These are phyloP conservation scores for Ephestia elutella DNA, from an alignment of 1,140 invertebrate species.

Conservation along the genomic window DNA sequence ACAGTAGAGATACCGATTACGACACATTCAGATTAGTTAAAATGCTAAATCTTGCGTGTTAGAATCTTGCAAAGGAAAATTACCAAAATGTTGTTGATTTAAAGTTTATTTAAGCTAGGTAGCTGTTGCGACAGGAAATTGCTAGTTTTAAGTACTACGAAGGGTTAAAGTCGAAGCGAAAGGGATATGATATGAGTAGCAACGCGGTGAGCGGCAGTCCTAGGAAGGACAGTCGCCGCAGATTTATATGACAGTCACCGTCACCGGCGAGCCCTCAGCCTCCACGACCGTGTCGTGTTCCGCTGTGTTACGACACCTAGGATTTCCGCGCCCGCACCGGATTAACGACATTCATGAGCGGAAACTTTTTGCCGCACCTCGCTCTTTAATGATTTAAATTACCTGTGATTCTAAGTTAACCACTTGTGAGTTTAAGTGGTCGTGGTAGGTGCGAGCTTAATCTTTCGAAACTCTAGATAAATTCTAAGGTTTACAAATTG, in stretches of 20 bases:
- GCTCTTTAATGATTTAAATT: background rate
- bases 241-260: background rate
- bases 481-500: no score
- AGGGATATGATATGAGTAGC: background rate
- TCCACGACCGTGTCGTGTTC: background rate
- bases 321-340: background rate
- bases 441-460: no score
- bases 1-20: no score
- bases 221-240: background rate
- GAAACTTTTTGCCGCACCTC: background rate
- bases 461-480: no score
- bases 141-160: background rate
- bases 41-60: no score
- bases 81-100: no score
- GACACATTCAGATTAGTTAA: no score
- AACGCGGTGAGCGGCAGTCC: background rate
- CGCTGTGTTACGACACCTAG: background rate
- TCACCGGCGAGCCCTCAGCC: background rate
- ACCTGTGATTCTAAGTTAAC: background rate
- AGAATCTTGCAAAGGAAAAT: no score
- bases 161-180: background rate
- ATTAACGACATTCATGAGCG: background rate
- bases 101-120: no score
- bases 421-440: no score
- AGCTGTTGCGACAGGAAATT: no score